phyloP scores from a whole-genome alignment of 92 coral and sea anemone species.

The Siderastrea siderea region DNA sequence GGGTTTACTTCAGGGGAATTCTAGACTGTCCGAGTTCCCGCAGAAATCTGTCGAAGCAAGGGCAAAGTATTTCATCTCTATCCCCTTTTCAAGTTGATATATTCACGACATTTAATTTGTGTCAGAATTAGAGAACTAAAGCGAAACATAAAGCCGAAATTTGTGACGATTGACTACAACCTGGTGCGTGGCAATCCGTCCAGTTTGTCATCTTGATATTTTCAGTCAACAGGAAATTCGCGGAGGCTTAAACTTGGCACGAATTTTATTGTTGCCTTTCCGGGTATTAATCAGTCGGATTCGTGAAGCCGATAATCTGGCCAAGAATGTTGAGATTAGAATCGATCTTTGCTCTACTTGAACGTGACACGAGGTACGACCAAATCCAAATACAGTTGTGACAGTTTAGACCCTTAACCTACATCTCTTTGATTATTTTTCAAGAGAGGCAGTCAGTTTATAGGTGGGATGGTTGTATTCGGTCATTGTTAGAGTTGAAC shows the following conservation, averaged over 20 bases:
- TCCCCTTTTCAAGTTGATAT: not conserved
- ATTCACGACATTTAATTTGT: not conserved
- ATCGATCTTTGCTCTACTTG: slow-evolving; percentile 31
- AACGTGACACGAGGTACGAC: slow-evolving; percentile 9
- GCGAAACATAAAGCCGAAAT: not conserved
- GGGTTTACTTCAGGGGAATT: no score
- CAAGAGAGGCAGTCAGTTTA: not conserved
- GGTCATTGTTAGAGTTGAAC: not conserved
- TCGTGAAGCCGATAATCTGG: slow-evolving; percentile 4
- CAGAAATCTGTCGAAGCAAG: no score
- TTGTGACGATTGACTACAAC: not conserved
- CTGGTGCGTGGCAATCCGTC: not conserved
- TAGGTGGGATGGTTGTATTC: not conserved
- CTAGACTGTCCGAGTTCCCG: no score
- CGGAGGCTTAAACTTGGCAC: slow-evolving; percentile 16
- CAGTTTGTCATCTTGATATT: not conserved
- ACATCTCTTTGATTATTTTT: not conserved
- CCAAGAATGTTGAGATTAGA: slow-evolving; percentile 27
- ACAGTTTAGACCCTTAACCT: not conserved
- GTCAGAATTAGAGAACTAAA: not conserved
- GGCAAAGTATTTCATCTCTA: not conserved
- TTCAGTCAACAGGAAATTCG: slow-evolving; percentile 33
- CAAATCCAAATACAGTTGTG: not conserved
- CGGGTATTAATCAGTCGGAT: slow-evolving; percentile 13
- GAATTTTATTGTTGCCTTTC: slow-evolving; percentile 29